A percentile compares a stretch with the other conserved stretches of the same genome.
phyloP scores from a whole-genome alignment of 2,888 invertebrate species.

The Eudemis profundana region DNA sequence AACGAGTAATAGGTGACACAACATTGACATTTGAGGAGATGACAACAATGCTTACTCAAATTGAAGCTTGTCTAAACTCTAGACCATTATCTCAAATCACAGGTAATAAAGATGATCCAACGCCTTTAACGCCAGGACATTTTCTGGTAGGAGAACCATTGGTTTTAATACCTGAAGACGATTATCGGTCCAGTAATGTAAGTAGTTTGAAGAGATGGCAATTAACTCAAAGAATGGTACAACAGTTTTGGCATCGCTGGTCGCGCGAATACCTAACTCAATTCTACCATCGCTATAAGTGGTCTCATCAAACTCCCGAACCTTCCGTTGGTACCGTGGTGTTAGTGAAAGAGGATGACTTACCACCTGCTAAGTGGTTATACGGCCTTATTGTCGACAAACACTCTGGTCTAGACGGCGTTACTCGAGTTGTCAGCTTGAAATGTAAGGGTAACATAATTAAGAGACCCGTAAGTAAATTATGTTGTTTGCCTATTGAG shows the following conservation, averaged over 20 bases:
- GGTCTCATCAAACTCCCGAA: constrained; percentile 11
- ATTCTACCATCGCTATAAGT: too few species aligned
- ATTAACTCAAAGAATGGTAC: constrained; percentile 40
- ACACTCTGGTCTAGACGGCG: too few species aligned
- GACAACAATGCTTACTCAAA: constrained; percentile 41
- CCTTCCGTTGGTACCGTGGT: constrained; percentile 3
- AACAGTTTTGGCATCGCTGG: constrained; percentile 44
- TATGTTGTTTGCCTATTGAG: too few species aligned
- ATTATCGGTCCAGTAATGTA: constrained; percentile 27
- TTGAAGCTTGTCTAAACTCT: constrained; percentile 46
- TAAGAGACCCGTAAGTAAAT: too few species aligned
- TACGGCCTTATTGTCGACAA: too few species aligned
- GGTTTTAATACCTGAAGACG: constrained; percentile 36
- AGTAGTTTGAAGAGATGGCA: constrained; percentile 44
- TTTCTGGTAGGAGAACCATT: constrained; percentile 46
- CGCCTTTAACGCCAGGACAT: constrained; percentile 46
- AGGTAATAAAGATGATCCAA: constrained; percentile 32
- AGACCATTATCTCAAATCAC: constrained; percentile 23
- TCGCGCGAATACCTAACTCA: too few species aligned
- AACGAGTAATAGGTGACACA: constrained; percentile 24
- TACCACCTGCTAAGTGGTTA: too few species aligned
- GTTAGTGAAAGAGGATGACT: too few species aligned
- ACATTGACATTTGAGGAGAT: constrained; percentile 45
- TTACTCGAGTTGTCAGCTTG: too few species aligned
- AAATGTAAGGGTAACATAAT: too few species aligned